Conservation (phyloP, 1,140 invertebrate genomes). For the Saxidomus purpurata region DNA sequence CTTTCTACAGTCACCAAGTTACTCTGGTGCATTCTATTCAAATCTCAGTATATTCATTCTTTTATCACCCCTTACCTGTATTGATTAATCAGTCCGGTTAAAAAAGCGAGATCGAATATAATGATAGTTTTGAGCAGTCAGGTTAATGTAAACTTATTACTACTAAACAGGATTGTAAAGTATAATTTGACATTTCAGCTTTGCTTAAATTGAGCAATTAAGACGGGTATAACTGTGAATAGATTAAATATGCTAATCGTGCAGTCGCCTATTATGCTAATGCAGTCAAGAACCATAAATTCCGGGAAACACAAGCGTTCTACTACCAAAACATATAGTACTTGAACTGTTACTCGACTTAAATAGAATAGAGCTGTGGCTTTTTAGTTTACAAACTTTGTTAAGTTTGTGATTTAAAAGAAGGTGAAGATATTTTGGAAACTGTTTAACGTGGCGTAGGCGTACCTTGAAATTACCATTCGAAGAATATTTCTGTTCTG, state of each 20-base stretch:
- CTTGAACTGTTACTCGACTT: no score
- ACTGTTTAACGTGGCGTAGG: conserved; percentile 58
- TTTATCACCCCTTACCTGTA: no score
- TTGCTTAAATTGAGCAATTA: conserved; percentile 86
- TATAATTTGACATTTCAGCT: conserved; percentile 73
- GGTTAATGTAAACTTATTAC: no score
- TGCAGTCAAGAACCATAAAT: conserved; percentile 81
- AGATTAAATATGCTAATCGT: conserved; percentile 67
- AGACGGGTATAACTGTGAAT: conserved; percentile 82
- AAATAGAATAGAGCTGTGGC: no score
- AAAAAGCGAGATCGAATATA: no score
- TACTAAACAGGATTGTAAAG: no score
- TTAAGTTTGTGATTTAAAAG: conserved; percentile 83
- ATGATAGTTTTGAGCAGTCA: no score
- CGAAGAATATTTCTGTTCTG: conserved; percentile 71
- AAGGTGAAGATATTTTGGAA: conserved; percentile 71
- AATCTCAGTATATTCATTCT: no score
- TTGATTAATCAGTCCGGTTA: no score
- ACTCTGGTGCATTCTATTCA: no score
- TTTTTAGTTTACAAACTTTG: conserved; percentile 77
- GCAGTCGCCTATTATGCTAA: conserved; percentile 76
- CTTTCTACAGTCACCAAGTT: no score
- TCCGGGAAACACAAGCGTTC: conserved; percentile 79
- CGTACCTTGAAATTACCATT: conserved; percentile 39
- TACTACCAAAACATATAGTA: no score